Conservation (phyloP, 1,140 invertebrate genomes). For the Scaptomyza pallida region DNA sequence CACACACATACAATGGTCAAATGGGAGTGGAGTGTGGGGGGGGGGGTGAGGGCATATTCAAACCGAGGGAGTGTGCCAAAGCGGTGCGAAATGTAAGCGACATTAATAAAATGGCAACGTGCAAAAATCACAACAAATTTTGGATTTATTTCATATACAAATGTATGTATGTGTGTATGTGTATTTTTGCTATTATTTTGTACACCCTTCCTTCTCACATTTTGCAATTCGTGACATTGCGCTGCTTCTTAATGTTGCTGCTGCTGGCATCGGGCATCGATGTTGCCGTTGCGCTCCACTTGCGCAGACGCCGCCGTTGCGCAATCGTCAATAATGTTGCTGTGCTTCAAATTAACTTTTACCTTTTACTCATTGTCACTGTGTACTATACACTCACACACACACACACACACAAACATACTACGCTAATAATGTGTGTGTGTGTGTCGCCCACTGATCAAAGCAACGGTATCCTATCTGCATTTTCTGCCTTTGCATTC, state of each 20-base stretch:
- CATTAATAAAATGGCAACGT: slow-evolving; percentile 13
- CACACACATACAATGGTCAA: slow-evolving; percentile 37
- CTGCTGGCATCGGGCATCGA: background rate
- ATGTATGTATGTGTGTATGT: slow-evolving; percentile 4
- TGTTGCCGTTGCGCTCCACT: slow-evolving; percentile 50
- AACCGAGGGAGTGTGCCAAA: background rate
- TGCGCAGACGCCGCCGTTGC: slow-evolving; percentile 58
- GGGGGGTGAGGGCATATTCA: too few relatives aligned
- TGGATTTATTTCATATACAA: slow-evolving; percentile 3
- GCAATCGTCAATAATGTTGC: slow-evolving; percentile 60
- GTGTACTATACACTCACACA: background rate
- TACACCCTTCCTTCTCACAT: background rate
- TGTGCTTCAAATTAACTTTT: slow-evolving; percentile 70
- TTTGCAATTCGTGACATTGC: slow-evolving; percentile 60
- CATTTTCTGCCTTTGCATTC: slow-evolving; percentile 14
- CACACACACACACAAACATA: background rate
- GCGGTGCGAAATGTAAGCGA: background rate
- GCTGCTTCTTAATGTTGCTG: slow-evolving; percentile 33
- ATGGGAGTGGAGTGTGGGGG: background rate
- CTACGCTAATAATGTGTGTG: slow-evolving; percentile 17
- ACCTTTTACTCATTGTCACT: slow-evolving; percentile 59
- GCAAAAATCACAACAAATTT: slow-evolving; percentile 4
- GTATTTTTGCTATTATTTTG: slow-evolving; percentile 13
- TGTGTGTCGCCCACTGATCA: slow-evolving; percentile 44
- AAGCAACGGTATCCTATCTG: slow-evolving; percentile 23